A percentile compares a stretch with the other conserved stretches of the same genome.
Evolutionary conservation across 1,140 invertebrate genomes (phyloP).

Genomic region (Zophobas atratus): DNA sequence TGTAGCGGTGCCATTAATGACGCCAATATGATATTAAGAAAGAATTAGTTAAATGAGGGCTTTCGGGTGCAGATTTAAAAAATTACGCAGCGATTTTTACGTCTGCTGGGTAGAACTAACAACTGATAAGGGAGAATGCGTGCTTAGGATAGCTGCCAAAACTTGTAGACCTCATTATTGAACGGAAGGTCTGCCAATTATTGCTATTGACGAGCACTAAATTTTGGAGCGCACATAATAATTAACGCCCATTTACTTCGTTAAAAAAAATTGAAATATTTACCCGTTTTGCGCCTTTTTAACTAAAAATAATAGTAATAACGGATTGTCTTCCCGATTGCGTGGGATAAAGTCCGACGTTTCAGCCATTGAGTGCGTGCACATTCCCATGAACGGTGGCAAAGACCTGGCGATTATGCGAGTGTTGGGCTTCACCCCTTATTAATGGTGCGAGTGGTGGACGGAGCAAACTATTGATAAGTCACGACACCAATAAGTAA

Average conservation of each 20-base stretch:
- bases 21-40: background rate
- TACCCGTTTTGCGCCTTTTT: slow-evolving; percentile 37
- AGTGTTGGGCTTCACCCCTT: slow-evolving; percentile 40
- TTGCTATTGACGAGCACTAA: slow-evolving; percentile 21
- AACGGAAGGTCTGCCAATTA: slow-evolving; percentile 22
- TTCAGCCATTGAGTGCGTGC: slow-evolving; percentile 45
- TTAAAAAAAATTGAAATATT: slow-evolving; percentile 25
- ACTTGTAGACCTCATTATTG: slow-evolving; percentile 23
- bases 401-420: slow-evolving; percentile 45
- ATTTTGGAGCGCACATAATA: slow-evolving; percentile 15
- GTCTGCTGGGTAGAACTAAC: slow-evolving; percentile 7
- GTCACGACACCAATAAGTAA: slow-evolving; percentile 29
- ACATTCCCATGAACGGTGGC: slow-evolving; percentile 47
- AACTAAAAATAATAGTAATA: slow-evolving; percentile 43
- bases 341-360: slow-evolving; percentile 44
- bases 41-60: background rate
- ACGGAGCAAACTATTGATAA: slow-evolving; percentile 18
- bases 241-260: slow-evolving; percentile 30
- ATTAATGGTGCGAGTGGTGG: slow-evolving; percentile 28
- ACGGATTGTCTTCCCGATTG: slow-evolving; percentile 45
- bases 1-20: background rate
- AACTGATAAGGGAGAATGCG: slow-evolving; percentile 30
- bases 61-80: background rate
- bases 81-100: background rate
- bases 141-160: slow-evolving; percentile 15